Conservation (phyloP, 2,797 vertebrate genomes). For the Microcaecilia unicolor region DNA sequence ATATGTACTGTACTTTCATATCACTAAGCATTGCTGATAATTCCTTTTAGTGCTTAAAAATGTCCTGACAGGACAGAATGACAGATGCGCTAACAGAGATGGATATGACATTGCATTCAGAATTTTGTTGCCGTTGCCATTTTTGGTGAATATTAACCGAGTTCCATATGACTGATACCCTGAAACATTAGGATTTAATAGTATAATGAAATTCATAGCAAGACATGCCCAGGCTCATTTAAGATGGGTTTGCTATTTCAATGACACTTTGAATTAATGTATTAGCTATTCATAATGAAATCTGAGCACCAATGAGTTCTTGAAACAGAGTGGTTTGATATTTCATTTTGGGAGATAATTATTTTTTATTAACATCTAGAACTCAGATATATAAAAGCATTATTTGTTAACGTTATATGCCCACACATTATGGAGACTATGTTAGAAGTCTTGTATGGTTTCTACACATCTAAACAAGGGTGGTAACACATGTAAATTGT, state of each 20-base stretch:
- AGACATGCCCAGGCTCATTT: constrained; percentile 11
- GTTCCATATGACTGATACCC: constrained; percentile 4
- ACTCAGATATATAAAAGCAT: too few relatives aligned
- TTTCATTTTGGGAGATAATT: background rate
- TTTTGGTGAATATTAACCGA: constrained; percentile 25
- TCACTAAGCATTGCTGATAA: constrained; percentile 1
- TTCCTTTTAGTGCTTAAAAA: constrained; percentile 4
- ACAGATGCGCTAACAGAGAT: constrained; percentile 22
- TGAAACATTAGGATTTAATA: constrained; percentile 14
- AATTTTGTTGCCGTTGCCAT: constrained; percentile 21
- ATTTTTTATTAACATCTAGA: background rate
- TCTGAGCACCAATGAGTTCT: background rate
- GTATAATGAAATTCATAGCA: constrained; percentile 14
- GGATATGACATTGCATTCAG: constrained; percentile 8
- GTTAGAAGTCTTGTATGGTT: too few relatives aligned
- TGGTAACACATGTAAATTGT: too few relatives aligned
- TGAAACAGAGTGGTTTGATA: background rate
- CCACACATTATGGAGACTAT: too few relatives aligned
- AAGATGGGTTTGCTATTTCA: constrained; percentile 10
- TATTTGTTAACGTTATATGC: too few relatives aligned
- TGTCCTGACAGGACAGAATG: background rate
- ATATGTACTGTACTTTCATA: background rate
- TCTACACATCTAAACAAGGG: too few relatives aligned
- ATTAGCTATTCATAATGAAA: background rate
- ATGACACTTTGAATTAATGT: background rate